Evolutionary conservation across 2,113 vertebrate genomes (phyloP), one percentile per base, ranked within the genome.

Genomic region (Tenrec ecaudatus): DNA sequence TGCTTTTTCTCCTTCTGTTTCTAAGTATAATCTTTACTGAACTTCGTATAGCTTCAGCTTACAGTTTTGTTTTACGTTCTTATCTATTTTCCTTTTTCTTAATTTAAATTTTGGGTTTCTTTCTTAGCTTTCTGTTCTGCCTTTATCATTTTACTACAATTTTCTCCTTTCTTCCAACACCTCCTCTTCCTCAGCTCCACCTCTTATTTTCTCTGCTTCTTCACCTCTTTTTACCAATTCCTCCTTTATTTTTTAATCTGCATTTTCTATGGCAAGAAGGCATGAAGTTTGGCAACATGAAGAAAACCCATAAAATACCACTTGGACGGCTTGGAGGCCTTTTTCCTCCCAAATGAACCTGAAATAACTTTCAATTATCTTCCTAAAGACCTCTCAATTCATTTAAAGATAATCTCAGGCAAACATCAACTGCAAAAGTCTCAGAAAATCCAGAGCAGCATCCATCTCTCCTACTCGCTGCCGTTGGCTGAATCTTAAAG

Each of bases 1-100:
- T n/a, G n/a, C 2, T 53, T 53, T 53, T 53, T 14, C 47, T 53
- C 47, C 47, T 53, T 53, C 47, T 53, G 47, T 53, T 53, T 53
- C 47, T 53, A 53, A 53, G 47, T 53, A 53, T 53, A 53, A 62
- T 75, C 40, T 89, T 77, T 76, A 58, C 71, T 78, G 82, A 82
- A 66, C 12, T 53, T 53, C 47, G 2, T 86, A 36, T n/a, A 23
- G 38, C 69, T 87, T 73, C 31, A 75, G 33, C 14, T 16, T 60
- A 89, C 68, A 77, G 40, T 88, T 85, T 89, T 84, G 23, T 27
- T 93, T 66, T 93, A 69, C 82, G 87, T 83, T n/a, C 8, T 79
- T 80, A 38, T 25, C 58, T 38, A 40, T 88, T 89, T 84, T 40
- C 29, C 11, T 83, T 88, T 89, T 69, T 57, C 9, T 76, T 90